Base-by-base conservation (phyloP, 2,797 vertebrate species). In the Pempheris klunzingeri region DNA sequence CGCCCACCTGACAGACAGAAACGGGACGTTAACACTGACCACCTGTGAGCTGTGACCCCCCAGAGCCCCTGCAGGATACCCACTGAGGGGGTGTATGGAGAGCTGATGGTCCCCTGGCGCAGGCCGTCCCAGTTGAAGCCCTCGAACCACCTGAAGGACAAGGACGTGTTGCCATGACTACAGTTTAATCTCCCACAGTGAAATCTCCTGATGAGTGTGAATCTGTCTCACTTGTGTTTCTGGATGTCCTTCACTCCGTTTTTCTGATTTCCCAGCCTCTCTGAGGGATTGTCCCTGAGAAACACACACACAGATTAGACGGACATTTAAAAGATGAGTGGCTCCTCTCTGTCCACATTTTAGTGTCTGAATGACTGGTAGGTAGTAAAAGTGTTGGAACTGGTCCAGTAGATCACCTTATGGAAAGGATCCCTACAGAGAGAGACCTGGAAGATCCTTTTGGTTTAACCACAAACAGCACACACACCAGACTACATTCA, bases 51-150 rank as follows among this genome's bases (percentile, higher is more conserved):
- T n/a, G 17, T 13, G 4, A 26, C 7, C 32, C 20, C 14, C 20
- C 12, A 22, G 32, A 43, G 28, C 39, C 24, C 0, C 46, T 22
- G 63, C 26, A 4, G 32, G 36, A 55, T 1, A 77, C 93, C 3
- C 71, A 94, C 93, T 0, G 61, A 54, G 8, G 92, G 93, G 0
- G 78, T 89, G 68, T 85, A 92, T 0, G 93, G 92, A 3, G 93
- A 76, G 18, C 73, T 83, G 0, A 92, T 59, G 67, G 88, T 92
- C 41, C 90, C 90, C 70, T 92, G 91, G 0, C 90, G 90, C 7
- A 94, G 86, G 18, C 93, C 92, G 12, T 93, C 93, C 92, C 92
- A 94, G 83, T 93, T 92, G 74, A 93, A 93, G 7, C 93, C 92
- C 52, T 94, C 91, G 9, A 92, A 93, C 92, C 92, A 93, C 82